Base-by-base conservation (phyloP, 1,140 invertebrate genomes). In the Atta cephalotes region DNA sequence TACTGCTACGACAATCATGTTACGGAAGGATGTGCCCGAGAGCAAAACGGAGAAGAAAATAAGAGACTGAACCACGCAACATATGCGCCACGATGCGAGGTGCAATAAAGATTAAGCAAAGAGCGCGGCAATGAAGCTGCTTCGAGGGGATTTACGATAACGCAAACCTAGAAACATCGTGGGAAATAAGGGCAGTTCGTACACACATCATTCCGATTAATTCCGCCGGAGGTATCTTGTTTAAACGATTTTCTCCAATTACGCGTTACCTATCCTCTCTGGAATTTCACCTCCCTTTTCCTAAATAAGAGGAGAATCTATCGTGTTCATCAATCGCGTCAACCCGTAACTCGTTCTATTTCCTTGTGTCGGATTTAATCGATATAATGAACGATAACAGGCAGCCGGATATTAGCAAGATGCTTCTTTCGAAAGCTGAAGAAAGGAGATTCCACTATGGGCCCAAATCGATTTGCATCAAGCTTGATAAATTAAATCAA, bases 101-200 rank as follows among this genome's bases (percentile, higher is more conserved):
- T 31, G 70, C 58, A 74, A 76, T 76, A 76, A 63, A 58, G 70
- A 84, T 84, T 84, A 76, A 76, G 35, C 68, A 60, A 31, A 28
- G 25, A 60, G 7, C 21, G 14, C 14, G 14, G 25, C 53, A 18
- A 21, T 12, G 16, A 21, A 21, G 31, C 51, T 62, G 70, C 70
- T 28, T 21, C 70, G 56, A n/a, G 70, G 16, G 28, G 49, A 84
- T 84, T 65, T 51, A 76, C 68, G 80, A 84, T 76, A 82, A 74
- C 70, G 56, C 39, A 56, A 63, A 63, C 39, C 25, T 18, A 16
- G 70, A 63, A 82, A 49, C 68, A 49, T 62, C 35, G 68, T 25
- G 79, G 53, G 66, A 72, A 82, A 74, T 14, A 21, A 74, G 51
- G 12, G 53, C 25, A 39, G 31, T 70, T 9, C 6, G 45, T n/a